Base-by-base conservation (phyloP, 2,113 vertebrate genomes). In the Vimba vimba region DNA sequence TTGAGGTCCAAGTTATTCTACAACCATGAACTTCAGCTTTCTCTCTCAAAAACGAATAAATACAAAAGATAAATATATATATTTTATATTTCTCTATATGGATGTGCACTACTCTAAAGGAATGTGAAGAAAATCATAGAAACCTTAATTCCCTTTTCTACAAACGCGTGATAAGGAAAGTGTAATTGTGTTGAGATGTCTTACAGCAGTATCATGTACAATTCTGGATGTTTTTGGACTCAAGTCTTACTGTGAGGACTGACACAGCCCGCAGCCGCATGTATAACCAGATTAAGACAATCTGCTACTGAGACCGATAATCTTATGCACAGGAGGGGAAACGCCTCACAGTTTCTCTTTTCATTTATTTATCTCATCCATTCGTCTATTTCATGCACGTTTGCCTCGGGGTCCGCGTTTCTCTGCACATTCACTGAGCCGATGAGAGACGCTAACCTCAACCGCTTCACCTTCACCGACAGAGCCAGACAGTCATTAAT, bases 281-380 rank as follows among this genome's bases (percentile, higher is more conserved):
- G 88, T 90, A 73, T 89, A 91, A 92, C 88, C 85, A 85, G 89
- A 93, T 92, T 93, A 89, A 87, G 85, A 89, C 85, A 90, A 88
- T 91, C 90, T 90, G 77, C 86, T 50, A 68, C 87, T 88, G 84
- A 89, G 88, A 82, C 83, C 82, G 47, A 50, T 91, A 91, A 92
- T 91, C 89, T 90, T 90, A 93, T 89, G 84, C 76, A 89, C 66
- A 84, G 25, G 52, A 88, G 62, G 80, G 77, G 83, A 84, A 78
- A 86, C 36, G 79, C 50, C 66, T 73, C 81, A 55, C 88, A 25
- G 39, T 74, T 80, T 76, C 27, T 60, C 39, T 85, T 81, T 88
- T 91, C 79, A 88, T 87, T 86, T 91, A 79, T 91, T 89, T 90
- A 68, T 91, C 84, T 85, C 76, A 69, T 82, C 84, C 59, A 64